Percentiles rank a stretch among this genome's conserved stretches.
phyloP scores from a whole-genome alignment of 2,888 invertebrate species.

The Agrochola macilenta region DNA sequence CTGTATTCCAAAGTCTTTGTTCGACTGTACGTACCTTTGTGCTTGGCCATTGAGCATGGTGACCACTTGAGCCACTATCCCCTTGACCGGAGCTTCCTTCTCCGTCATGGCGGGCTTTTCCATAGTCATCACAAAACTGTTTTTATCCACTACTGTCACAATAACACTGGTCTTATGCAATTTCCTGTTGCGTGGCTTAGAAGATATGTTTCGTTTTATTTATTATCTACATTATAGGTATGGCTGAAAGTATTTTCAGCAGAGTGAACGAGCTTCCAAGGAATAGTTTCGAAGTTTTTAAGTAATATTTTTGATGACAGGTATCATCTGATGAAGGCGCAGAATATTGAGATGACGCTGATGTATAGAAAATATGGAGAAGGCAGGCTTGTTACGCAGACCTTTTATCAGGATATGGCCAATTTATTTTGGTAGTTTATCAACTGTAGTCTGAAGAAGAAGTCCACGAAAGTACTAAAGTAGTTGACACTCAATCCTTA shows the following conservation, averaged over 20 bases:
- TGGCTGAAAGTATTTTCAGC: slow-evolving; percentile 9
- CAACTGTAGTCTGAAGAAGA: neutral
- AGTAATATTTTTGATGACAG: neutral
- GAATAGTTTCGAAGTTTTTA: neutral
- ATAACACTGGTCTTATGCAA: slow-evolving; percentile 47
- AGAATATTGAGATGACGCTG: neutral
- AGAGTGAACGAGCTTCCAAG: slow-evolving; percentile 22
- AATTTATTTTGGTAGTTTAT: neutral
- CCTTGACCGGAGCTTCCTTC: slow-evolving; percentile 87
- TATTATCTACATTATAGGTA: slow-evolving; percentile 21
- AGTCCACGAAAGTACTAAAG: neutral
- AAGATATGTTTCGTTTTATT: slow-evolving; percentile 29
- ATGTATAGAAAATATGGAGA: neutral
- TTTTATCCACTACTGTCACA: slow-evolving; percentile 60
- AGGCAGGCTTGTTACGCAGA: neutral
- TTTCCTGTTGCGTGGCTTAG: slow-evolving; percentile 28
- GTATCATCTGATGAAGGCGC: neutral
- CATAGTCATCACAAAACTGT: slow-evolving; percentile 82
- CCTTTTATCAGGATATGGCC: neutral
- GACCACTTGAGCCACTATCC: slow-evolving; percentile 89
- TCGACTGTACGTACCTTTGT: slow-evolving; percentile 83
- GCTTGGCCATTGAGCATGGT: slow-evolving; percentile 89
- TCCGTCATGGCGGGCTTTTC: slow-evolving; percentile 83
- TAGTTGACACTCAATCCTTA: slow-evolving; percentile 7
- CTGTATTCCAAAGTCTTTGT: neutral